Evolutionary conservation across 2,888 invertebrate species (phyloP).

Genomic region (Fabriciana adippe): DNA sequence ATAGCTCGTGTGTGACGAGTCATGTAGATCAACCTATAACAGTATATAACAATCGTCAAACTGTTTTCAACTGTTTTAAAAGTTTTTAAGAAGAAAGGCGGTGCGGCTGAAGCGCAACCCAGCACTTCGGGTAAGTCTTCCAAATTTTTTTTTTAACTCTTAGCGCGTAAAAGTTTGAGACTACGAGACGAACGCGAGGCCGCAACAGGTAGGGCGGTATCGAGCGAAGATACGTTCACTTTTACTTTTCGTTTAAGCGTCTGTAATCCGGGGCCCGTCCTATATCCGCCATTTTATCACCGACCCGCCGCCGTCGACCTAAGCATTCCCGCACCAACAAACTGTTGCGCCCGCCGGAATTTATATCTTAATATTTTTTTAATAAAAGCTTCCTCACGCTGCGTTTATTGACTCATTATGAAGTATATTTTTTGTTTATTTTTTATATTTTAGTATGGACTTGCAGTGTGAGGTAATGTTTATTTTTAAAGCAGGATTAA

Average conservation of each 20-base stretch:
- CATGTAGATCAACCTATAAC: slow-evolving; percentile 51
- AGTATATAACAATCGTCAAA: slow-evolving; percentile 58
- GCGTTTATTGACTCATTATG: not conserved
- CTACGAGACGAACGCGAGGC: slow-evolving; percentile 55
- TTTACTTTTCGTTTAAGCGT: slow-evolving; percentile 61
- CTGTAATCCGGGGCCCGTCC: slow-evolving; percentile 55
- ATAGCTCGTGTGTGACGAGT: slow-evolving; percentile 56
- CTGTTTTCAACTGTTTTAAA: slow-evolving; percentile 63
- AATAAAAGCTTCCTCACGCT: not conserved
- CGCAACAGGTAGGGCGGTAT: slow-evolving; percentile 73
- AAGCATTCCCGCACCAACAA: slow-evolving; percentile 23
- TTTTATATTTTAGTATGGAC: not conserved
- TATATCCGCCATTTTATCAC: slow-evolving; percentile 63
- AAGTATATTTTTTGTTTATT: not conserved
- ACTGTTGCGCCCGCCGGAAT: slow-evolving; percentile 37
- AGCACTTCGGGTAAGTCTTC: slow-evolving; percentile 62
- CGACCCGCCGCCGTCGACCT: slow-evolving; percentile 7
- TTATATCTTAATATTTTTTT: slow-evolving; percentile 3
- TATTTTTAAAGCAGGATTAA: too few species aligned
- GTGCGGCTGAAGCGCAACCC: slow-evolving; percentile 50
- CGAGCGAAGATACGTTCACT: slow-evolving; percentile 53
- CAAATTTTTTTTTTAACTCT: slow-evolving; percentile 44
- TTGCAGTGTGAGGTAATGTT: too few species aligned
- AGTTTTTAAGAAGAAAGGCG: slow-evolving; percentile 59
- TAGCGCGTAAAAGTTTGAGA: slow-evolving; percentile 67